Percentiles rank a stretch among this genome's conserved stretches.
These are phyloP conservation scores for Polylopha cassiicola DNA, from an alignment of 2,888 invertebrate species.

Conservation along the genomic window DNA sequence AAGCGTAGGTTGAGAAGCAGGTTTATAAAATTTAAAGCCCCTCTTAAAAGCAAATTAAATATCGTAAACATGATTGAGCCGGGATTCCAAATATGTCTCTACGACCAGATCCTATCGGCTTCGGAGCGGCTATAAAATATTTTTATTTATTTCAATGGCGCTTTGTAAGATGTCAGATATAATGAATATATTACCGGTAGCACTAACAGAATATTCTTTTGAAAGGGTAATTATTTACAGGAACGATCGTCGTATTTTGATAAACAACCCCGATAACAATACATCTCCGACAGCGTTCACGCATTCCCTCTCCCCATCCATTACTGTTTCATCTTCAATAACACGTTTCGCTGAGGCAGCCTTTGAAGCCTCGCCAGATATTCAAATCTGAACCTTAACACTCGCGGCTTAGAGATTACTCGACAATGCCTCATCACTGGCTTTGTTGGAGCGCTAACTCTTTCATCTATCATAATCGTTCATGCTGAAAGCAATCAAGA, in stretches of 20 bases:
- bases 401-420: constrained; percentile 41
- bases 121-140: constrained; percentile 53
- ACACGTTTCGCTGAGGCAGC: constrained; percentile 62
- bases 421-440: constrained; percentile 38
- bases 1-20: constrained; percentile 37
- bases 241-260: constrained; percentile 70
- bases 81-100: constrained; percentile 48
- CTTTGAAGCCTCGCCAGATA: constrained; percentile 32
- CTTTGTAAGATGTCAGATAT: constrained; percentile 72
- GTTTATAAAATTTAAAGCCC: constrained; percentile 37
- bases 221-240: constrained; percentile 74
- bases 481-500: constrained; percentile 78
- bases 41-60: constrained; percentile 19
- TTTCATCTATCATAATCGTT: constrained; percentile 78
- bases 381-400: constrained; percentile 45
- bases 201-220: constrained; percentile 61
- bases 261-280: constrained; percentile 74
- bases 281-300: constrained; percentile 74
- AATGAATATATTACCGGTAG: constrained; percentile 76
- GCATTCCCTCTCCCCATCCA: constrained; percentile 75
- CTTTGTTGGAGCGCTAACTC: constrained; percentile 75
- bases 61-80: constrained; percentile 25
- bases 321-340: constrained; percentile 76
- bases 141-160: constrained; percentile 67
- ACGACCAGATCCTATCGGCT: constrained; percentile 44